Evolutionary conservation across 1,140 invertebrate genomes (phyloP).

Genomic region (Drosophila bifasciata): DNA sequence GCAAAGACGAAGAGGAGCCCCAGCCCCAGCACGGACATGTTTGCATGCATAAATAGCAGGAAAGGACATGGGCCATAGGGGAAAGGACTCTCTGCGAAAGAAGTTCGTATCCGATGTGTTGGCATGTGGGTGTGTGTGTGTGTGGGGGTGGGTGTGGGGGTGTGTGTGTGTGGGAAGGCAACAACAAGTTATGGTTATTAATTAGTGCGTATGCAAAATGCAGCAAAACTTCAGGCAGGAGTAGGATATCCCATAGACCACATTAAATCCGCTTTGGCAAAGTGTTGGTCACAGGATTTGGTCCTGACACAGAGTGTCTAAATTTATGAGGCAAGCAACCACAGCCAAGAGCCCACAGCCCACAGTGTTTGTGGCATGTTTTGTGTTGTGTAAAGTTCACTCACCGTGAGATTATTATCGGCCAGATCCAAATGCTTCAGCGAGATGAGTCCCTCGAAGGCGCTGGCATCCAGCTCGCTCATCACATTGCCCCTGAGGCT

Average conservation of each 20-base stretch:
- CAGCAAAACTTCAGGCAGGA: constrained; percentile 54
- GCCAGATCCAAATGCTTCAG: constrained; percentile 91
- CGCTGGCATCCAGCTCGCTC: constrained; percentile 87
- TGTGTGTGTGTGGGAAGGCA: constrained; percentile 37
- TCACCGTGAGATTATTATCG: constrained; percentile 90
- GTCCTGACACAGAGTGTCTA: constrained; percentile 66
- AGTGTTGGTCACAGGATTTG: constrained; percentile 78
- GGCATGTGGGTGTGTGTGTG: constrained; percentile 12
- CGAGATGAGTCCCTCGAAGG: constrained; percentile 88
- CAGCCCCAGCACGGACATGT: constrained; percentile 56
- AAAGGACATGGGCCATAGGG: constrained; percentile 63
- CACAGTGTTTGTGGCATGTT: constrained; percentile 8
- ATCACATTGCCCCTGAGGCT: constrained; percentile 90
- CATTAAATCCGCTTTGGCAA: constrained; percentile 65
- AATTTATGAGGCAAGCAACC: constrained; percentile 66
- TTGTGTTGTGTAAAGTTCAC: constrained; percentile 31
- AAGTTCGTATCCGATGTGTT: constrained; percentile 2
- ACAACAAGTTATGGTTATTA: constrained; percentile 80
- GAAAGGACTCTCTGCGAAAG: constrained; percentile 29
- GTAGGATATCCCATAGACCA: constrained; percentile 4
- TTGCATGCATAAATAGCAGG: constrained; percentile 80
- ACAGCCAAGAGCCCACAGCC: too few species aligned
- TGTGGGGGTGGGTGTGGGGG: too few species aligned
- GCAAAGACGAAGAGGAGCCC: constrained; percentile 53
- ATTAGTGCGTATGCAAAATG: constrained; percentile 72